Percentiles rank a stretch among this genome's conserved stretches.
These are phyloP conservation scores for Saguinus midas DNA, from an alignment of 2,113 vertebrate genomes.

Conservation along the genomic window DNA sequence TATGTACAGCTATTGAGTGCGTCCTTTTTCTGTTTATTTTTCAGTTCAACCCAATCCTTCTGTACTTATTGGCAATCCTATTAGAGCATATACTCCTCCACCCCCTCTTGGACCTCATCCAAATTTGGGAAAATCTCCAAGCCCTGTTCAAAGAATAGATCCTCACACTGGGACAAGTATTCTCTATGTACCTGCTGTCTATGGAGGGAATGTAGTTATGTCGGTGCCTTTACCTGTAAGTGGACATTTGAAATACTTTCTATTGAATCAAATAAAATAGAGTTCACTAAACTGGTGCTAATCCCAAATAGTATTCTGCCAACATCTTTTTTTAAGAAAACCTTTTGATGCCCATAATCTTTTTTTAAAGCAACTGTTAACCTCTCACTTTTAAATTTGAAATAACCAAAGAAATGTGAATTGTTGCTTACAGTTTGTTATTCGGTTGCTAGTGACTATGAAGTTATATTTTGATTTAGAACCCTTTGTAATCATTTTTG, in stretches of 20 bases:
- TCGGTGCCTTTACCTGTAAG: slow-evolving; percentile 98
- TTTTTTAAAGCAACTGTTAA: neutral
- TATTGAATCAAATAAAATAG: neutral
- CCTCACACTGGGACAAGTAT: slow-evolving; percentile 98
- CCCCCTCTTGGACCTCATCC: slow-evolving; percentile 89
- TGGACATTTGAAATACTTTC: slow-evolving; percentile 59
- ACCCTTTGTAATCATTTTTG: neutral
- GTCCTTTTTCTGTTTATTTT: slow-evolving; percentile 75
- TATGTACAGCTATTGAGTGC: slow-evolving; percentile 16
- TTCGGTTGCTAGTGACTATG: neutral
- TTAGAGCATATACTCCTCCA: slow-evolving; percentile 95
- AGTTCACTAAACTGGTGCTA: neutral
- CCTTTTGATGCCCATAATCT: neutral
- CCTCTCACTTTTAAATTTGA: slow-evolving; percentile 28
- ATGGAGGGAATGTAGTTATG: slow-evolving; percentile 99
- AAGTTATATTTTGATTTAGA: slow-evolving; percentile 44
- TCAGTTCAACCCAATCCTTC: slow-evolving; percentile 95
- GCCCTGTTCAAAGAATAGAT: slow-evolving; percentile 98
- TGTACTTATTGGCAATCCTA: slow-evolving; percentile 97
- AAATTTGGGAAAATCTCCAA: slow-evolving; percentile 96
- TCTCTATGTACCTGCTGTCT: slow-evolving; percentile 98
- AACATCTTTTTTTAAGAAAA: neutral
- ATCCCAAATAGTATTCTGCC: neutral
- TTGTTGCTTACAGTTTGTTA: slow-evolving; percentile 19
- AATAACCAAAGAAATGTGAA: neutral